These are phyloP conservation scores for Penaeus japonicus DNA, from an alignment of 1,140 invertebrate species.

Conservation along the genomic window DNA sequence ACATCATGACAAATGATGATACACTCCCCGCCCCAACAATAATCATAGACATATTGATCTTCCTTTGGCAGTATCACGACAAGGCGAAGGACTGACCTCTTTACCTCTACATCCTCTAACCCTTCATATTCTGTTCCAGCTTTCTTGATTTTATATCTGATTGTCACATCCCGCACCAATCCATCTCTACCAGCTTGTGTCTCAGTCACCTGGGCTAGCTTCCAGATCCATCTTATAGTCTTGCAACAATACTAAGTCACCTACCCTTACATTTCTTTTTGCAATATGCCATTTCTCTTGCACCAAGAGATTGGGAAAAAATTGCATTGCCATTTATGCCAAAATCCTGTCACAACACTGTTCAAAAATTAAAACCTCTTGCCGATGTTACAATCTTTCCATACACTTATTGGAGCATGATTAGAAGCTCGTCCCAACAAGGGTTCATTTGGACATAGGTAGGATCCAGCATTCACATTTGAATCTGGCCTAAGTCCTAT, in stretches of 20 bases:
- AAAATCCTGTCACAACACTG: too few species aligned
- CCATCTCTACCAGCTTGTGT: background rate
- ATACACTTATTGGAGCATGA: background rate
- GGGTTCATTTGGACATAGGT: conserved; percentile 15
- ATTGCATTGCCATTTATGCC: too few species aligned
- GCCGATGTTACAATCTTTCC: background rate
- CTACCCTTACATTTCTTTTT: conserved; percentile 7
- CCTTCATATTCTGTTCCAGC: too few species aligned
- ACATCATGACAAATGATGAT: too few species aligned
- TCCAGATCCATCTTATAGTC: background rate
- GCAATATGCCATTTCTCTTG: conserved; percentile 1
- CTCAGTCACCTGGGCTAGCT: background rate
- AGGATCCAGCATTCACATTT: background rate
- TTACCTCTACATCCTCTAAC: too few species aligned
- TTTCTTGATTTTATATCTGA: conserved; percentile 13
- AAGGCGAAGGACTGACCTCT: too few species aligned
- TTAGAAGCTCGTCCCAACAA: background rate
- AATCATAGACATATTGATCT: too few species aligned
- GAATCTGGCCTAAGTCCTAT: background rate
- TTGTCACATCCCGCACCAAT: background rate
- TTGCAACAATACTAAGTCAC: background rate
- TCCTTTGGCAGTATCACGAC: too few species aligned
- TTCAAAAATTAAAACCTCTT: background rate
- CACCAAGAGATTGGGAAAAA: too few species aligned
- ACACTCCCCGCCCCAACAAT: too few species aligned